Conservation (phyloP, 1,140 invertebrate species). For the Proales similis region DNA sequence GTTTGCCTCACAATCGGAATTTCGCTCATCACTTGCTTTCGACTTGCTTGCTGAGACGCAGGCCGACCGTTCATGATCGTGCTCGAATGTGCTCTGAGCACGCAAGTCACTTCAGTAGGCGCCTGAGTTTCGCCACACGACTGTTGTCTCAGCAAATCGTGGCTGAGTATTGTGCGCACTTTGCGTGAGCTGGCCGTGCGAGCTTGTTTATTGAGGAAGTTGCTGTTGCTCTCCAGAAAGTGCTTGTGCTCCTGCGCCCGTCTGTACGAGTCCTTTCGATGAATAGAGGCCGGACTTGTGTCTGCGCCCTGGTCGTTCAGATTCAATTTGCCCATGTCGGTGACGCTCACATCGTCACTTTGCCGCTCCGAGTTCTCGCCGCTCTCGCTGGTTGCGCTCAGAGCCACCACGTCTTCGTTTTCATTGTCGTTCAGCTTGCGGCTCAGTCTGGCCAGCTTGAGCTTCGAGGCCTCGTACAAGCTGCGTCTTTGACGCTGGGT, state of each 20-base stretch:
- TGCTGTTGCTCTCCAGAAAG: constrained; percentile 10
- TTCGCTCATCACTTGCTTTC: no score
- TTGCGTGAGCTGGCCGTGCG: neutral
- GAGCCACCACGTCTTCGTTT: constrained; percentile 9
- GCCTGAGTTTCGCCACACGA: no score
- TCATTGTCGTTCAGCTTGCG: constrained; percentile 12
- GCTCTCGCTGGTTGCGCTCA: no score
- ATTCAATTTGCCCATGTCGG: constrained; percentile 10
- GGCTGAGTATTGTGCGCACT: constrained; percentile 26
- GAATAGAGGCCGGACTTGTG: constrained; percentile 26
- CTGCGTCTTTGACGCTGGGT: constrained; percentile 28
- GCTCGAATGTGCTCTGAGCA: no score
- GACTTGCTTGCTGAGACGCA: no score
- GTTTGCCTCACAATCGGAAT: no score
- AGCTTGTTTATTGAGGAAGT: constrained; percentile 17
- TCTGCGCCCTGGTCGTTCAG: constrained; percentile 26
- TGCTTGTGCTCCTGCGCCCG: constrained; percentile 35
- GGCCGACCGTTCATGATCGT: no score
- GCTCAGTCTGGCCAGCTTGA: constrained; percentile 22
- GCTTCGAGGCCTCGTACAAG: constrained; percentile 22
- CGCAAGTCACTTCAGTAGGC: no score
- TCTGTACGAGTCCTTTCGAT: constrained; percentile 31
- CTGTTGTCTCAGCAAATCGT: no score
- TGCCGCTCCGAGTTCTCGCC: no score
- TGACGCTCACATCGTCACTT: no score